Base-by-base conservation (phyloP, 1,140 invertebrate species). In the Spodoptera litura region DNA sequence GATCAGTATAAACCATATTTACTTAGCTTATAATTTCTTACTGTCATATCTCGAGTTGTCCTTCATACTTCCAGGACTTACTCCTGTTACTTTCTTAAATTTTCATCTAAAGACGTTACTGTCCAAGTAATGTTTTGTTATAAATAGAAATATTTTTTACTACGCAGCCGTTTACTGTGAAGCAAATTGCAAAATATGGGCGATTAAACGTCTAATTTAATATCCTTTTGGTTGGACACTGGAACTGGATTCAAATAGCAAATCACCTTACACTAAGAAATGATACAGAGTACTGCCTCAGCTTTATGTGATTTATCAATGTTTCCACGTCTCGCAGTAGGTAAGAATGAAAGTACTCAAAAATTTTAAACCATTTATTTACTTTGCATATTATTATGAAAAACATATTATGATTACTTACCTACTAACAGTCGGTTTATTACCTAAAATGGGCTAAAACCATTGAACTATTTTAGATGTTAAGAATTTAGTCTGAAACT, bases 181-280 rank as follows among this genome's bases (percentile, higher is more conserved):
- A 25, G 82, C 75, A 83, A 85, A 87, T 87, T 85, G 84, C 84
- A 79, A 87, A 84, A 80, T 87, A 84, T 83, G 64, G 68, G 53
- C 84, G 51, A 85, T 82, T 82, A 78, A 79, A 74, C 61, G 52
- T 12, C 58, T 82, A 64, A 85, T 85, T 85, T 85, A 84, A 76
- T 68, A 38, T 51, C 55, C 75, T 35, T 68, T 71, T 59, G 38
- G 55, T 59, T 58, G 31, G 10, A 20, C 35, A 55, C 1, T 20
- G 20, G 20, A 27, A 15, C 13, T 56, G 56, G 77, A 81, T 78
- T 73, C 11, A 59, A 25, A 15, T 78, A 35, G 61, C 55, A 77
- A 70, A 77, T 76, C 59, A 68, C 66, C 35, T 71, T 70, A 55
- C 52, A 44, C 73, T 38, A 27, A 62, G 78, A 74, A 80, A 73